Percentiles rank a stretch among this genome's conserved stretches.
Conservation (phyloP, 2,113 vertebrate genomes). For the Aepyceros melampus region DNA sequence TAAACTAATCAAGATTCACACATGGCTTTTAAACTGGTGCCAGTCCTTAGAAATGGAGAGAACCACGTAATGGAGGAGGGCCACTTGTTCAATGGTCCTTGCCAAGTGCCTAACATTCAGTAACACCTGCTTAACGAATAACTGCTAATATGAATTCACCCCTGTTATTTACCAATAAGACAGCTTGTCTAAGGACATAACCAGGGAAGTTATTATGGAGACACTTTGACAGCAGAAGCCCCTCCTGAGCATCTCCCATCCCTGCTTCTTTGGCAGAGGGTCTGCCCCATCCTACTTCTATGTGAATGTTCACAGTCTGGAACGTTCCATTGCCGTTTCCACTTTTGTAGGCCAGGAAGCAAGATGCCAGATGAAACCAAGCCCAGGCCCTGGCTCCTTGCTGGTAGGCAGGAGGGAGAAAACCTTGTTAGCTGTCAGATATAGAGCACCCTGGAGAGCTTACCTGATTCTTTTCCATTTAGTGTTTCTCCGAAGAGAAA, state of each 20-base stretch:
- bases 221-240: not conserved
- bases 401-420: not conserved
- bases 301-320: not conserved
- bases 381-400: not conserved
- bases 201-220: not conserved
- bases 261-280: not conserved
- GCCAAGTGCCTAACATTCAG: not conserved
- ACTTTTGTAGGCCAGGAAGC: not conserved
- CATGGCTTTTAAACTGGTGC: not conserved
- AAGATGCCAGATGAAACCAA: not conserved
- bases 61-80: fast-evolving
- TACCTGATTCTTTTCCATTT: not conserved
- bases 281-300: not conserved
- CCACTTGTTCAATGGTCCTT: not conserved
- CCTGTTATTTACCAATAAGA: not conserved
- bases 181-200: not conserved
- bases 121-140: not conserved
- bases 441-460: not conserved
- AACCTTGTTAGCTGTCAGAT: not conserved
- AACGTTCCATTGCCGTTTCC: not conserved
- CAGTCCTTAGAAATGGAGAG: not conserved
- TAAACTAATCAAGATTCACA: not conserved
- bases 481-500: not conserved
- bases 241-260: not conserved
- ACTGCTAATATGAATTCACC: not conserved